phyloP scores from a whole-genome alignment of 2,888 invertebrate genomes.

The Iphiclides podalirius region DNA sequence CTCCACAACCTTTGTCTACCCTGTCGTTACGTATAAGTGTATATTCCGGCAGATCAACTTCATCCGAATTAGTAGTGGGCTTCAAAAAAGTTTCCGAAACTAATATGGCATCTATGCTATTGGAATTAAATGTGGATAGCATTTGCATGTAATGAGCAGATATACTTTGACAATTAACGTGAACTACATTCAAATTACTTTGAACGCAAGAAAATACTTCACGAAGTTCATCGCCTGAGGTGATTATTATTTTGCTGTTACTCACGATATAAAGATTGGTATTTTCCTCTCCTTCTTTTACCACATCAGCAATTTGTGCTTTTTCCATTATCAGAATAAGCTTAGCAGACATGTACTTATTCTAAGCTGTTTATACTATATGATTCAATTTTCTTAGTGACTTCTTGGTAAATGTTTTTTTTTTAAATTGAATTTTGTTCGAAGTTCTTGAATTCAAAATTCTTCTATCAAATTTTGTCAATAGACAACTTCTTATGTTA shows the following conservation, averaged over 20 bases:
- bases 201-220: not conserved
- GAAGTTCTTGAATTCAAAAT: too few relatives aligned
- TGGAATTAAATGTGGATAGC: constrained; percentile 6
- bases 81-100: constrained; percentile 12
- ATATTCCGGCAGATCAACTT: constrained; percentile 4
- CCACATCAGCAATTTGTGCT: too few relatives aligned
- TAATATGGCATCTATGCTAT: constrained; percentile 11
- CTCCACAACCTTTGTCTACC: constrained; percentile 4
- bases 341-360: too few relatives aligned
- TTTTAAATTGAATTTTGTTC: too few relatives aligned
- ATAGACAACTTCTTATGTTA: too few relatives aligned
- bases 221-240: constrained; percentile 5
- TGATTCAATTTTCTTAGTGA: too few relatives aligned
- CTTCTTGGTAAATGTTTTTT: too few relatives aligned
- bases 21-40: constrained; percentile 16
- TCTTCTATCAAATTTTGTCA: too few relatives aligned
- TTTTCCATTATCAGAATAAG: too few relatives aligned
- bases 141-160: constrained; percentile 2
- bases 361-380: too few relatives aligned
- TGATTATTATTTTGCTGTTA: not conserved
- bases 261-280: too few relatives aligned
- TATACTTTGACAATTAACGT: constrained; percentile 14
- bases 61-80: not conserved
- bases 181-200: constrained; percentile 9
- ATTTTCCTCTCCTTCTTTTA: too few relatives aligned